These are phyloP conservation scores for Furcula furcula DNA, from an alignment of 2,888 invertebrate genomes.

Conservation along the genomic window DNA sequence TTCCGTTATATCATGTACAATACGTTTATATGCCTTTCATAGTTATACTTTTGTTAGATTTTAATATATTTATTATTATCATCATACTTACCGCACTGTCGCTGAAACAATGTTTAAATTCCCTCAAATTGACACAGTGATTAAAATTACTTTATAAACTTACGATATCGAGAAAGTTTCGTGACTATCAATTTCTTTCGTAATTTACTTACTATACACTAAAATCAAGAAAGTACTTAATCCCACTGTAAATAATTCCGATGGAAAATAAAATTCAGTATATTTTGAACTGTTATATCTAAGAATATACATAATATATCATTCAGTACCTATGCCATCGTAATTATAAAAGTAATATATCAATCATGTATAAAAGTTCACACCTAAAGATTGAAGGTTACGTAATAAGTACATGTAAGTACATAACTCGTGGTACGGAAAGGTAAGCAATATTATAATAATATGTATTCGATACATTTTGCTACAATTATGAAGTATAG, in stretches of 20 bases:
- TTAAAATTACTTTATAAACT: too few relatives aligned
- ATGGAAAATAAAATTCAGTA: conserved; percentile 25
- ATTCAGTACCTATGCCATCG: conserved; percentile 30
- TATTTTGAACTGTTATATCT: conserved; percentile 31
- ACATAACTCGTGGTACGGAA: conserved; percentile 56
- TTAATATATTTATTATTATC: conserved; percentile 19
- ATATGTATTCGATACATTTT: conserved; percentile 50
- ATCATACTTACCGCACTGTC: conserved; percentile 6
- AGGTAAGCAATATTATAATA: conserved; percentile 64
- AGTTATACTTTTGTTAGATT: conserved; percentile 23
- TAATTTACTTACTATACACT: too few relatives aligned
- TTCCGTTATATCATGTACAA: conserved; percentile 50
- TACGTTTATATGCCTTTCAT: conserved; percentile 32
- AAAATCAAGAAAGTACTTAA: conserved; percentile 17
- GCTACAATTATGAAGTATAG: conserved; percentile 44
- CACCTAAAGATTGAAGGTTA: conserved; percentile 24
- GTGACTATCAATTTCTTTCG: too few relatives aligned
- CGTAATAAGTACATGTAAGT: conserved; percentile 28
- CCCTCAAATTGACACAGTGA: too few relatives aligned
- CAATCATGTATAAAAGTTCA: conserved; percentile 56
- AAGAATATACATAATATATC: conserved; percentile 17
- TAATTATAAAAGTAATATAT: conserved; percentile 39
- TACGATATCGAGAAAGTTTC: too few relatives aligned
- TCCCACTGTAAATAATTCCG: conserved; percentile 38
- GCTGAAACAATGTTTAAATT: conserved; percentile 23